These are phyloP conservation scores for Synanceia verrucosa DNA, from an alignment of 2,797 vertebrate species.

Conservation along the genomic window DNA sequence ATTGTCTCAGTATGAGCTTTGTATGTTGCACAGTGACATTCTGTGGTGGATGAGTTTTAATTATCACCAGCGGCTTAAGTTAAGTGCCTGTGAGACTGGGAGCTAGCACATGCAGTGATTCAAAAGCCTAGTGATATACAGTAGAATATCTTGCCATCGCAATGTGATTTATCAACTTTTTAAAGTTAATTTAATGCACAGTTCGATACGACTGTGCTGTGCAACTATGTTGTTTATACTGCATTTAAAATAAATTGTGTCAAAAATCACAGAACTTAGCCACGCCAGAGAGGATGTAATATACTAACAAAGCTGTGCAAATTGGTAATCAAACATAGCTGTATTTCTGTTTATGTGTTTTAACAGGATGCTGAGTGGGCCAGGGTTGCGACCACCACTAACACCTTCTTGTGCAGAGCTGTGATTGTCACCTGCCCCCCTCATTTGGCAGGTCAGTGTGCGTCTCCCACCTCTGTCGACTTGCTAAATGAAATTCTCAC, in stretches of 20 bases:
- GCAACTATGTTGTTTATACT: neutral
- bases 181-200: slow-evolving; percentile 3
- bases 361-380: slow-evolving; percentile 75
- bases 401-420: slow-evolving; percentile 72
- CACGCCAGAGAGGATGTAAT: neutral
- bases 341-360: slow-evolving; percentile 47
- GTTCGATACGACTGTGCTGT: no score
- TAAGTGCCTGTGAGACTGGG: slow-evolving; percentile 18
- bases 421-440: slow-evolving; percentile 83
- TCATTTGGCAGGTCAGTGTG: slow-evolving; percentile 83
- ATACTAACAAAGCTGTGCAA: neutral
- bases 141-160: neutral
- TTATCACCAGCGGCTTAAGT: slow-evolving; percentile 38
- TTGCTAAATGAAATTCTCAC: slow-evolving; percentile 62
- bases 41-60: slow-evolving; percentile 33
- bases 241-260: neutral
- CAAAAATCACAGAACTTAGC: neutral
- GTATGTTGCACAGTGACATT: slow-evolving; percentile 3
- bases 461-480: slow-evolving; percentile 47
- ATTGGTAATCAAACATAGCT: slow-evolving; percentile 13
- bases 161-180: neutral
- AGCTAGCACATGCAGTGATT: neutral
- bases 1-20: slow-evolving; percentile 2
- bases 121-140: neutral
- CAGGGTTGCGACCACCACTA: slow-evolving; percentile 63